Evolutionary conservation across 1,140 invertebrate species (phyloP).

Genomic region (Drosophila erecta): DNA sequence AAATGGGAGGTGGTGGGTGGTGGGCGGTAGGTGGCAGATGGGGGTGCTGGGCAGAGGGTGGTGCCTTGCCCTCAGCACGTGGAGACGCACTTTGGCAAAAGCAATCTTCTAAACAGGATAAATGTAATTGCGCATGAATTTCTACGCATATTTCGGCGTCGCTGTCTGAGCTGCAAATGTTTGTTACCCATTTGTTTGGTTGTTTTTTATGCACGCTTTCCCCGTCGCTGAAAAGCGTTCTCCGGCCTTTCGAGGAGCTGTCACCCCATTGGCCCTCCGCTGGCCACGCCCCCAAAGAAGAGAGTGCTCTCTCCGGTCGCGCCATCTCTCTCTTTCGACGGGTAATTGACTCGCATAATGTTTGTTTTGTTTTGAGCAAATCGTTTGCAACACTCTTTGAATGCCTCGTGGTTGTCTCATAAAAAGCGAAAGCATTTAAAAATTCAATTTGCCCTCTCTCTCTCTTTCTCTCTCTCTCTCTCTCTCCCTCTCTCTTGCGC

Average conservation of each 20-base stretch:
- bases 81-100: conserved; percentile 79
- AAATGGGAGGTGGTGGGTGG: conserved; percentile 6
- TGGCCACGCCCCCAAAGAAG: conserved; percentile 56
- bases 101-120: conserved; percentile 85
- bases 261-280: conserved; percentile 55
- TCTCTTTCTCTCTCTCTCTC: conserved; percentile 29
- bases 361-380: conserved; percentile 79
- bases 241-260: conserved; percentile 27
- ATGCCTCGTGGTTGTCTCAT: conserved; percentile 78
- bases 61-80: conserved; percentile 62
- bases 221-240: conserved; percentile 46
- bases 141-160: conserved; percentile 79
- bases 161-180: conserved; percentile 67
- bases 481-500: conserved; percentile 20
- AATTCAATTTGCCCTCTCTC: conserved; percentile 69
- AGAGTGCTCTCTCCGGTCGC: conserved; percentile 15
- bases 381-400: conserved; percentile 83
- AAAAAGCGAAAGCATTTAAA: conserved; percentile 82
- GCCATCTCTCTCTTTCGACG: conserved; percentile 36
- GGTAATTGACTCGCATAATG: conserved; percentile 71
- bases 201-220: conserved; percentile 28
- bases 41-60: conserved; percentile 24
- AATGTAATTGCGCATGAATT: conserved; percentile 85
- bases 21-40: conserved; percentile 18
- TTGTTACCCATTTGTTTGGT: conserved; percentile 37